Percentiles rank a stretch among this genome's conserved stretches.
Evolutionary conservation across 1,140 invertebrate species (phyloP).

Genomic region (Delia radicum): DNA sequence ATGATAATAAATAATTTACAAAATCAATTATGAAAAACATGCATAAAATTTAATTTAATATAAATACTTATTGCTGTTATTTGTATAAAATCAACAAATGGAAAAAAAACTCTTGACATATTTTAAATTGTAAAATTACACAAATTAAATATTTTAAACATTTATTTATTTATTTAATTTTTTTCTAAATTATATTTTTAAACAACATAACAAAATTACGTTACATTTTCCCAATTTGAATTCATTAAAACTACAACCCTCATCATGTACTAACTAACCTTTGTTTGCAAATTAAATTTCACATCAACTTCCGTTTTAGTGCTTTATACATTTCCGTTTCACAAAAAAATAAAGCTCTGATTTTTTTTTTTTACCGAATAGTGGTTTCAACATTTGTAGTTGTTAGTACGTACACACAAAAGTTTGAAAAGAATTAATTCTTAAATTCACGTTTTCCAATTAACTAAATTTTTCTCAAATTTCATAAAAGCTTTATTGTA

Average conservation of each 20-base stretch:
- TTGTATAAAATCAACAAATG: not conserved
- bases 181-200: not conserved
- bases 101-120: not conserved
- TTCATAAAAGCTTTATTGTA: no score
- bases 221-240: not conserved
- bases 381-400: not conserved
- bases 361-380: not conserved
- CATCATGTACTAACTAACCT: not conserved
- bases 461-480: no score
- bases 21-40: not conserved
- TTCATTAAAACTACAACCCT: not conserved
- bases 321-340: not conserved
- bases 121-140: not conserved
- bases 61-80: no score
- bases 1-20: not conserved
- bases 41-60: not conserved
- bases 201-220: not conserved
- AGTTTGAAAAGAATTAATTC: no score
- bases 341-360: not conserved
- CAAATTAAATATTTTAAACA: not conserved
- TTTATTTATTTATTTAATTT: not conserved
- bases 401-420: no score
- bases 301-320: slow-evolving; percentile 1
- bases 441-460: no score
- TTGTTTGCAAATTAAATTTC: slow-evolving; percentile 5